A percentile compares a stretch with the other conserved stretches of the same genome.
Evolutionary conservation across 2,888 invertebrate species (phyloP).

Genomic region (Tipula lateralis): DNA sequence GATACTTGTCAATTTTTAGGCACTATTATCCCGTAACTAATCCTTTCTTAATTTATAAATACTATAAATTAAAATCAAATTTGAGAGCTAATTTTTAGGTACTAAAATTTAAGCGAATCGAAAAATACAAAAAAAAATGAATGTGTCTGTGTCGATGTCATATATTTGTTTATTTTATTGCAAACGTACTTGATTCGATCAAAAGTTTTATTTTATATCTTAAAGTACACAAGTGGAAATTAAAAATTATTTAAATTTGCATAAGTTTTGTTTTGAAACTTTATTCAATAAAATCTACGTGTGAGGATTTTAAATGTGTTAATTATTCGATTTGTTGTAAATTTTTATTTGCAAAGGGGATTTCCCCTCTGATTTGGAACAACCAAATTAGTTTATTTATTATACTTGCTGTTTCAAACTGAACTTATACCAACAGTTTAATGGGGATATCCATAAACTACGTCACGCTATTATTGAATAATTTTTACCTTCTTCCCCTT

Average conservation of each 20-base stretch:
- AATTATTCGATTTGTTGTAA: too few species aligned
- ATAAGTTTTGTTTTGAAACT: background rate
- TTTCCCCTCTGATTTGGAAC: background rate
- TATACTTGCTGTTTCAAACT: too few species aligned
- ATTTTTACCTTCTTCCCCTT: too few species aligned
- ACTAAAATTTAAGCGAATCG: background rate
- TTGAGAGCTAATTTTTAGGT: background rate
- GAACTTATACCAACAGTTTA: too few species aligned
- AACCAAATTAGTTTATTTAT: background rate
- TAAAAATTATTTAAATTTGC: background rate
- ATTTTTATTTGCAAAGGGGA: conserved; percentile 26
- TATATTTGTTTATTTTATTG: background rate
- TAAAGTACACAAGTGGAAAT: background rate
- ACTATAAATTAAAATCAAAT: background rate
- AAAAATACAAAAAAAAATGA: background rate
- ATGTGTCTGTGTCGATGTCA: background rate
- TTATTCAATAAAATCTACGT: background rate
- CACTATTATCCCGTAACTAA: background rate
- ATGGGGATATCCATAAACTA: too few species aligned
- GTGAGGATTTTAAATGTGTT: background rate
- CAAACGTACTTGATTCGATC: background rate
- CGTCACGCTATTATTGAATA: too few species aligned
- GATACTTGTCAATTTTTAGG: background rate
- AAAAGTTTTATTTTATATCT: background rate
- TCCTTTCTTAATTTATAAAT: background rate